Percentiles rank a stretch among this genome's conserved stretches.
phyloP scores from a whole-genome alignment of 1,140 invertebrate species.

The Philotrypesis tridentata region DNA sequence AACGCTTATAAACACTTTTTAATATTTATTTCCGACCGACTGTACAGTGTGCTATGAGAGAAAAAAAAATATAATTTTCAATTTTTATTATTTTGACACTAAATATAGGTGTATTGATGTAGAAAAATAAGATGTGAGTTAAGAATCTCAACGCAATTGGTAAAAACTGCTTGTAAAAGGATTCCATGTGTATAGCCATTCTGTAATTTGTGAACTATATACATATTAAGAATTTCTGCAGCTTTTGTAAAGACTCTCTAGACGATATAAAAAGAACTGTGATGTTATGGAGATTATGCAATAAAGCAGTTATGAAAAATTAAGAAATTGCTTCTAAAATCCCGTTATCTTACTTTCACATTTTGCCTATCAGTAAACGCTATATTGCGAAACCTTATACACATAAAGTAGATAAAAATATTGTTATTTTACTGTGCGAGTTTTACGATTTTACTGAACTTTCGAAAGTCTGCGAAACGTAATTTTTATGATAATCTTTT shows the following conservation, averaged over 20 bases:
- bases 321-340: background rate
- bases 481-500: background rate
- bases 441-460: background rate
- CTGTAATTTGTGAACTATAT: background rate
- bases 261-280: conserved; percentile 28
- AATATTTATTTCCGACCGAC: background rate
- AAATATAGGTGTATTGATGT: background rate
- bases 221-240: too few relatives aligned
- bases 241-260: background rate
- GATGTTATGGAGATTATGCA: conserved; percentile 44
- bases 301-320: conserved; percentile 14
- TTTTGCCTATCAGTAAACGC: background rate
- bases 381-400: background rate
- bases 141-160: background rate
- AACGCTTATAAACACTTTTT: background rate
- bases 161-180: too few relatives aligned
- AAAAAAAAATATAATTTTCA: too few relatives aligned
- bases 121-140: background rate
- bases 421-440: background rate
- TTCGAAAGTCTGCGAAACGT: background rate
- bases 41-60: background rate
- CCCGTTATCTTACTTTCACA: background rate
- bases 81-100: too few relatives aligned
- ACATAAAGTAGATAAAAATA: background rate
- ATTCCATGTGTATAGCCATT: too few relatives aligned